A percentile compares a stretch with the other conserved stretches of the same genome.
Evolutionary conservation across 2,797 vertebrate genomes (phyloP).

Genomic region (Bradypus variegatus): DNA sequence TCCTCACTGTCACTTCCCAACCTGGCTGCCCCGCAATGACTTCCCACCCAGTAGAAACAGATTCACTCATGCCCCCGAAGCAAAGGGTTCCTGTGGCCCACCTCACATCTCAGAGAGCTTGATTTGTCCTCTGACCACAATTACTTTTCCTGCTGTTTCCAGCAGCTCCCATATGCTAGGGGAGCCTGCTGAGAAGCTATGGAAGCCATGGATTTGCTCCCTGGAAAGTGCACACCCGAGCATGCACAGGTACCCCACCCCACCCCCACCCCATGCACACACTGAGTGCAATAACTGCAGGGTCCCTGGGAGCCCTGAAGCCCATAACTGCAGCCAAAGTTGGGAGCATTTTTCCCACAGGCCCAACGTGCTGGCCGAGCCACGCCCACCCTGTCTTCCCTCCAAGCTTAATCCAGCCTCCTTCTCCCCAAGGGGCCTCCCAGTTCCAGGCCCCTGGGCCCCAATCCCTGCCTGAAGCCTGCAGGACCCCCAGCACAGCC

Average conservation of each 20-base stretch:
- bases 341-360: neutral
- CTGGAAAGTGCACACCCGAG: neutral
- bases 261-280: too few relatives aligned
- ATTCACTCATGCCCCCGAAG: neutral
- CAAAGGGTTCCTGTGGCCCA: too few relatives aligned
- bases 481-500: neutral
- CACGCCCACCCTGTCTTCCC: neutral
- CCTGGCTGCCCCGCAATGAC: neutral
- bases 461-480: neutral
- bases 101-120: neutral
- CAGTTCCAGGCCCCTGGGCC: neutral
- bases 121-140: neutral
- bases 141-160: neutral
- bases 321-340: neutral
- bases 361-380: neutral
- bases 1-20: neutral
- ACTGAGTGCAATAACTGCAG: neutral
- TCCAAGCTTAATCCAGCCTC: neutral
- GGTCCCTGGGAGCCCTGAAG: neutral
- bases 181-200: neutral
- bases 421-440: neutral
- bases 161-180: too few relatives aligned
- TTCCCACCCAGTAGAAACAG: neutral
- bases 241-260: too few relatives aligned
- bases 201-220: neutral